These are phyloP conservation scores for Cardinalis cardinalis DNA, from an alignment of 2,113 vertebrate genomes.

Conservation along the genomic window DNA sequence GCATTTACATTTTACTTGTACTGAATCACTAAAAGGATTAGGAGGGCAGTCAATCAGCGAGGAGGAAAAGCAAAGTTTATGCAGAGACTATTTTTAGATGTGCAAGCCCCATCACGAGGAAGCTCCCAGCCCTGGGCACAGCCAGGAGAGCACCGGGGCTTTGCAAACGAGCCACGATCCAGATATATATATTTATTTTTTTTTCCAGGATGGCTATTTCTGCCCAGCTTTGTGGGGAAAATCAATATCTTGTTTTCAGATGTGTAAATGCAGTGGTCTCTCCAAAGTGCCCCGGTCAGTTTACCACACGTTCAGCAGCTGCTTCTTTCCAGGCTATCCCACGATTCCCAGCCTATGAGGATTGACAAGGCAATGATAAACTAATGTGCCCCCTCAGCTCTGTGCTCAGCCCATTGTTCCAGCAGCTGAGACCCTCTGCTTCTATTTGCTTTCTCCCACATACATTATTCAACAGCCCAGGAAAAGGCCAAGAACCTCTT, in stretches of 20 bases:
- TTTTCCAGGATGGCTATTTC: slow-evolving; percentile 56
- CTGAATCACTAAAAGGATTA: slow-evolving; percentile 32
- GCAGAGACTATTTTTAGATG: slow-evolving; percentile 14
- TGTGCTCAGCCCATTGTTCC: slow-evolving; percentile 94
- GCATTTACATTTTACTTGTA: slow-evolving; percentile 10
- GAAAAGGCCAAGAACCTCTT: slow-evolving; percentile 95
- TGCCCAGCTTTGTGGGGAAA: slow-evolving; percentile 67
- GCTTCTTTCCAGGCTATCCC: slow-evolving; percentile 90
- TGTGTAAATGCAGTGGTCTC: slow-evolving; percentile 78
- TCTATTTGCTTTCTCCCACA: slow-evolving; percentile 99
- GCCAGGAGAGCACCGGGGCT: background rate
- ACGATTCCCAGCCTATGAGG: slow-evolving; percentile 95
- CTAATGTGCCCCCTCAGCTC: slow-evolving; percentile 95
- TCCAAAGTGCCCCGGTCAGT: slow-evolving; percentile 80
- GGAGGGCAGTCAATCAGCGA: background rate
- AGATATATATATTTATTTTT: background rate
- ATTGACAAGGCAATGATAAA: slow-evolving; percentile 99
- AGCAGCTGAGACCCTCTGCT: slow-evolving; percentile 93
- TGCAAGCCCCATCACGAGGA: background rate
- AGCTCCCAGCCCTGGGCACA: background rate
- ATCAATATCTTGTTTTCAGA: slow-evolving; percentile 83
- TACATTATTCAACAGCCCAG: slow-evolving; percentile 99
- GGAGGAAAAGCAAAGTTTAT: slow-evolving; percentile 24
- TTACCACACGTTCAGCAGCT: slow-evolving; percentile 92
- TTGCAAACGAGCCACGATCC: background rate